A percentile compares a stretch with the other conserved stretches of the same genome.
Conservation (phyloP, 2,113 vertebrate species). For the Chlorodrepanis virens region DNA sequence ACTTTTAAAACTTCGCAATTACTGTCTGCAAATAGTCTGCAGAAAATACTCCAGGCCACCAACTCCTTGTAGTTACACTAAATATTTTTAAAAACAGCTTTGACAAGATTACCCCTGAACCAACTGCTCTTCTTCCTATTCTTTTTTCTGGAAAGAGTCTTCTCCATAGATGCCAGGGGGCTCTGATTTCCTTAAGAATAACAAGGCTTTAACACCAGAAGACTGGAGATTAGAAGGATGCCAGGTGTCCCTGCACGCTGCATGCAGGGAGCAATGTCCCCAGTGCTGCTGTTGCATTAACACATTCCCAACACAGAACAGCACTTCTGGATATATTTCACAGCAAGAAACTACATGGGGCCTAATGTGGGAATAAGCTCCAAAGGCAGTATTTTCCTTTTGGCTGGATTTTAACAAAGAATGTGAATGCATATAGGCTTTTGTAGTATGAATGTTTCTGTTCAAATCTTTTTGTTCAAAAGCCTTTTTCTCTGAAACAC, state of each 20-base stretch:
- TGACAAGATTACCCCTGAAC: neutral
- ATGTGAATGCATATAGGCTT: neutral
- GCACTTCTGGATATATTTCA: neutral
- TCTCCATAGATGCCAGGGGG: neutral
- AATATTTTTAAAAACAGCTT: neutral
- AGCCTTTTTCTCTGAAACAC: neutral
- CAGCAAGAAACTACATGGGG: neutral
- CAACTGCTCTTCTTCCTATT: neutral
- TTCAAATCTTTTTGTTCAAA: neutral
- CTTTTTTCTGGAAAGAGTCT: neutral
- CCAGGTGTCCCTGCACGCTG: neutral
- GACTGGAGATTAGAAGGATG: neutral
- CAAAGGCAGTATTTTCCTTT: conserved; percentile 36
- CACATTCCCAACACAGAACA: neutral
- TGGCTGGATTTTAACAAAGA: neutral
- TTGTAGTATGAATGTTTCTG: neutral
- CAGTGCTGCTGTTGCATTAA: neutral
- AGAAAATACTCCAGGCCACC: neutral
- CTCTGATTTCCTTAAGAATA: neutral
- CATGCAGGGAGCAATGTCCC: accelerated
- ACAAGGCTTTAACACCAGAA: neutral
- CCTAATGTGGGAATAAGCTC: neutral
- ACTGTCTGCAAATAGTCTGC: neutral
- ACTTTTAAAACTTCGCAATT: neutral
- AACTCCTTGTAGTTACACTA: neutral